phyloP scores from a whole-genome alignment of 1,140 invertebrate species.

The Reticulitermes speratus region DNA sequence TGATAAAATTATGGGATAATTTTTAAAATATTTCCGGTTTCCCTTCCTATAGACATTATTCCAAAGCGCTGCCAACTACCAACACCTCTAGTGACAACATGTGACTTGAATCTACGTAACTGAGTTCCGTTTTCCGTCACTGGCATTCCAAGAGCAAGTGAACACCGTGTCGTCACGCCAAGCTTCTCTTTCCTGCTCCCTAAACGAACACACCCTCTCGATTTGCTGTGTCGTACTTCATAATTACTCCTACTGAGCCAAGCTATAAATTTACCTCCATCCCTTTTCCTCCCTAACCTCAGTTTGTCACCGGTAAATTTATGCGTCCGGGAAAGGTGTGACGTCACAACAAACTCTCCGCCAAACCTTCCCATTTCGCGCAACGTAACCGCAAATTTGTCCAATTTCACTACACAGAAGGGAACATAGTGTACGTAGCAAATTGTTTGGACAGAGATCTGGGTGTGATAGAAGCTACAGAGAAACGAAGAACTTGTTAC shows the following conservation, averaged over 20 bases:
- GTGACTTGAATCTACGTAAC: too few species aligned
- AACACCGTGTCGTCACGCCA: too few species aligned
- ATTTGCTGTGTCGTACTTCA: conserved; percentile 12
- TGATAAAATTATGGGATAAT: too few species aligned
- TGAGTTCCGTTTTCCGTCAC: too few species aligned
- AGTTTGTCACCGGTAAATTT: conserved; percentile 12
- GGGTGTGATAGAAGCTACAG: too few species aligned
- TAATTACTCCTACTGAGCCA: not conserved
- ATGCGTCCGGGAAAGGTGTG: conserved; percentile 16
- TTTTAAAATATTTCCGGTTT: too few species aligned
- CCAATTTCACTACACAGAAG: not conserved
- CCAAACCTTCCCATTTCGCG: conserved; percentile 2
- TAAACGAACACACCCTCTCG: not conserved
- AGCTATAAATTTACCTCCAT: not conserved
- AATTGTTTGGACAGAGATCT: conserved; percentile 32
- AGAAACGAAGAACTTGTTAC: too few species aligned
- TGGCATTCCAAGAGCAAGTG: too few species aligned
- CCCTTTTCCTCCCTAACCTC: conserved; percentile 1
- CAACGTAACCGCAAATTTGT: conserved; percentile 14
- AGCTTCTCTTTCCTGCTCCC: not conserved
- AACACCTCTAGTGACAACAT: too few species aligned
- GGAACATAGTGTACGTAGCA: conserved; percentile 39
- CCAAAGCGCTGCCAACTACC: too few species aligned
- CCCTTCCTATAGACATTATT: too few species aligned
- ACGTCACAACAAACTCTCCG: not conserved